Evolutionary conservation across 1,140 invertebrate species (phyloP).

Genomic region (Venustaconcha ellipsiformis): DNA sequence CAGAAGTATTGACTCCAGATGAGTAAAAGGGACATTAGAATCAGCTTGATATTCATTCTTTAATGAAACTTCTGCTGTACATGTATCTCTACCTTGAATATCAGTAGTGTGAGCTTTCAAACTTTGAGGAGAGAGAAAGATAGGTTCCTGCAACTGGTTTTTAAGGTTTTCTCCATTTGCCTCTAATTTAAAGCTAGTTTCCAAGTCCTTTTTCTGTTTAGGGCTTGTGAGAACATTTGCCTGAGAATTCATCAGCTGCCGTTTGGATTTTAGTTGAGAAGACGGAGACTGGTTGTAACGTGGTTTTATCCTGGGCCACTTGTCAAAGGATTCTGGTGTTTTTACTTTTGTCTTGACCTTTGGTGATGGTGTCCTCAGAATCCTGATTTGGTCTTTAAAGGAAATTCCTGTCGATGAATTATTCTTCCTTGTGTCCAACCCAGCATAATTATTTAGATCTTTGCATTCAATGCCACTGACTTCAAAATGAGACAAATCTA

Average conservation of each 20-base stretch:
- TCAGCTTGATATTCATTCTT: too few relatives aligned
- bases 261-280: constrained; percentile 1
- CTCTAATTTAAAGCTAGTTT: neutral
- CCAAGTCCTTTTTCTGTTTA: neutral
- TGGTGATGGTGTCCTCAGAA: constrained; percentile 45
- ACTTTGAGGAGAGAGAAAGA: neutral
- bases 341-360: constrained; percentile 20
- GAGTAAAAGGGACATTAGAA: too few relatives aligned
- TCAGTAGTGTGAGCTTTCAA: constrained; percentile 1
- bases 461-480: too few relatives aligned
- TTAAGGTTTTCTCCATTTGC: neutral
- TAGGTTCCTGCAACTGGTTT: neutral
- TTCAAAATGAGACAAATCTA: too few relatives aligned
- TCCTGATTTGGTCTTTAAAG: too few relatives aligned
- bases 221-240: neutral
- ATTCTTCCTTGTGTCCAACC: too few relatives aligned
- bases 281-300: constrained; percentile 8
- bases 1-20: too few relatives aligned
- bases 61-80: too few relatives aligned
- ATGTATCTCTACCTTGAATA: constrained; percentile 2
- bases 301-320: constrained; percentile 31
- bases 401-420: too few relatives aligned
- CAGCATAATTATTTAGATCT: too few relatives aligned
- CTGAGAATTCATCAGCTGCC: neutral
- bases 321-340: constrained; percentile 48